Conservation (phyloP, 1,140 invertebrate species). For the Alviniconcha marisindica region DNA sequence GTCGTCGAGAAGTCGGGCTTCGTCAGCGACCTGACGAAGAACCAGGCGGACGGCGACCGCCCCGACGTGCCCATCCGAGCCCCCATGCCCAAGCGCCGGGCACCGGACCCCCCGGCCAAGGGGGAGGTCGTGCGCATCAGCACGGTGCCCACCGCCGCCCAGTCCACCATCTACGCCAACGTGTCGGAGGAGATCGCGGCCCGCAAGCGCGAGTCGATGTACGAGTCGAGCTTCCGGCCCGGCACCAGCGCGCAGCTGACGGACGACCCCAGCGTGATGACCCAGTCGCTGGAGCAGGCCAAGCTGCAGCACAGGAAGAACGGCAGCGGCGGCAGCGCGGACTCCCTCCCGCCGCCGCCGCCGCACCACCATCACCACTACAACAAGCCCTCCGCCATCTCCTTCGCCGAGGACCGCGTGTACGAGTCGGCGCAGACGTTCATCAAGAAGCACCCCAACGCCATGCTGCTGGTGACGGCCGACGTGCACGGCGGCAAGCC, state of each 20-base stretch:
- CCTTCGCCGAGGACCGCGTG: conserved; percentile 70
- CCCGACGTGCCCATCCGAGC: conserved; percentile 41
- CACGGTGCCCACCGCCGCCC: conserved; percentile 50
- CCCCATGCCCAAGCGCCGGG: conserved; percentile 53
- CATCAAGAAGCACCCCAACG: conserved; percentile 71
- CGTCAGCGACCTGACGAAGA: neutral
- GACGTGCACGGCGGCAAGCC: conserved; percentile 57
- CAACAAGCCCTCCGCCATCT: conserved; percentile 40
- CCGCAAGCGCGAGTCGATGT: conserved; percentile 53
- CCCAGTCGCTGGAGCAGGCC: conserved; percentile 48
- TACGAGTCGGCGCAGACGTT: conserved; percentile 67
- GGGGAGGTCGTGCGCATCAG: conserved; percentile 66
- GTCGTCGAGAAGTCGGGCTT: neutral
- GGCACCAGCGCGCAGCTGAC: conserved; percentile 64
- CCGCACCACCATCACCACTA: no score
- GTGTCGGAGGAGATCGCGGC: conserved; percentile 55
- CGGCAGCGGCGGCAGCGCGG: conserved; percentile 50
- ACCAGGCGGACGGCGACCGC: neutral
- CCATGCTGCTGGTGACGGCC: conserved; percentile 69
- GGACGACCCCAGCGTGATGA: conserved; percentile 55
- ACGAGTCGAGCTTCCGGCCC: conserved; percentile 74
- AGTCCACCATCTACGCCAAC: conserved; percentile 59
- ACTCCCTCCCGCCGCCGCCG: neutral
- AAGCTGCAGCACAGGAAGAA: conserved; percentile 57
- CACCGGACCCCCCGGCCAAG: conserved; percentile 59